Evolutionary conservation across 1,140 invertebrate genomes (phyloP).

Genomic region (Hyposmocoma kahamanoa): DNA sequence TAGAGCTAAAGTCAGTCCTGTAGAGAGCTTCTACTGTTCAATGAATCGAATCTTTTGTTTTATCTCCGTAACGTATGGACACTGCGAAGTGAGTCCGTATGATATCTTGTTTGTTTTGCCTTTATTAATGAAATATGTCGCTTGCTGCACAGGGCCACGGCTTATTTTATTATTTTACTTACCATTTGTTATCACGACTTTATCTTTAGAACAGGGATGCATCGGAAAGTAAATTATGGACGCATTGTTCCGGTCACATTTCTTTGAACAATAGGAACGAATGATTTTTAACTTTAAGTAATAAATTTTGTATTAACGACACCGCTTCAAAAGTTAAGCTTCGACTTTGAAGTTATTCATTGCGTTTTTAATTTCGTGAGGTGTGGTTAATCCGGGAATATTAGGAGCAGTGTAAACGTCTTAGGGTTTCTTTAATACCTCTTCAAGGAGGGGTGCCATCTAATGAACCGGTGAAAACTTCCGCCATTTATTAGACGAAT

Average conservation of each 20-base stretch:
- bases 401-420: constrained; percentile 50
- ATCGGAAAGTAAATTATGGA: constrained; percentile 70
- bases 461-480: constrained; percentile 48
- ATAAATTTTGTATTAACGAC: constrained; percentile 65
- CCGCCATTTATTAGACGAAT: constrained; percentile 16
- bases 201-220: constrained; percentile 63
- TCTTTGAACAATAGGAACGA: constrained; percentile 60
- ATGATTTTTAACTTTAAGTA: constrained; percentile 54
- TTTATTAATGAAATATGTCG: constrained; percentile 74
- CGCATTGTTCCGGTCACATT: constrained; percentile 60
- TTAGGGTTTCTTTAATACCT: constrained; percentile 25
- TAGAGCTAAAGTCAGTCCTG: too few relatives aligned
- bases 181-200: constrained; percentile 72
- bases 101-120: constrained; percentile 64
- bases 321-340: constrained; percentile 8
- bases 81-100: constrained; percentile 69
- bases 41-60: constrained; percentile 63
- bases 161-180: constrained; percentile 72
- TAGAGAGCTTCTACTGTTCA: too few relatives aligned
- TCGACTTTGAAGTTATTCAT: constrained; percentile 16
- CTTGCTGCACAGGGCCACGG: constrained; percentile 31
- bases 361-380: constrained; percentile 57
- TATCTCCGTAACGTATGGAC: constrained; percentile 71
- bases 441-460: constrained; percentile 22
- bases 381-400: constrained; percentile 62